These are phyloP conservation scores for Mobula hypostoma DNA, from an alignment of 2,113 vertebrate genomes.

Conservation along the genomic window DNA sequence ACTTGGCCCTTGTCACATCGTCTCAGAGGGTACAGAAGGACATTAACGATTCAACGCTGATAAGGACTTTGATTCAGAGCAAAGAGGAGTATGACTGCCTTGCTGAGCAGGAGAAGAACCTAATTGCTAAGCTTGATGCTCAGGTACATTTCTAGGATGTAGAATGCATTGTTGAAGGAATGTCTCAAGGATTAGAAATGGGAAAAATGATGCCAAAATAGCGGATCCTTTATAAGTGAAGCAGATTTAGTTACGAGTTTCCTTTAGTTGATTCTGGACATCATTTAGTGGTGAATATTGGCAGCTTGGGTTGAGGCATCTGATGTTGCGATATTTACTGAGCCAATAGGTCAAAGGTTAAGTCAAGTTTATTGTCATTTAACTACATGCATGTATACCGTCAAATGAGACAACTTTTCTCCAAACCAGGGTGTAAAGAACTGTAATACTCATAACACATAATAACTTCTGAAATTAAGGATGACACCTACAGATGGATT, in stretches of 20 bases:
- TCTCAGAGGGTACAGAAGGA: constrained; percentile 37
- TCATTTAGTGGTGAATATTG: no score
- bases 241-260: background rate
- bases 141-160: constrained; percentile 48
- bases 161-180: background rate
- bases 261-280: background rate
- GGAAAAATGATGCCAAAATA: background rate
- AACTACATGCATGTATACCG: no score
- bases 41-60: constrained; percentile 44
- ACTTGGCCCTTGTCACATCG: constrained; percentile 44
- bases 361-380: no score
- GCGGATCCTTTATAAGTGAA: background rate
- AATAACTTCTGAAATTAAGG: no score
- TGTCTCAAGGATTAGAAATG: background rate
- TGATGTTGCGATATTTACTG: no score
- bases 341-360: no score
- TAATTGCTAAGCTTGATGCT: constrained; percentile 47
- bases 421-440: no score
- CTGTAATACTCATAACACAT: no score
- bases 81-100: constrained; percentile 46
- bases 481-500: no score
- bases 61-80: constrained; percentile 47
- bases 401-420: no score
- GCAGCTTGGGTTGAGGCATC: no score
- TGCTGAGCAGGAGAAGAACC: constrained; percentile 50